Evolutionary conservation across 2,888 invertebrate genomes (phyloP).

Genomic region (Stomorhina lunata): DNA sequence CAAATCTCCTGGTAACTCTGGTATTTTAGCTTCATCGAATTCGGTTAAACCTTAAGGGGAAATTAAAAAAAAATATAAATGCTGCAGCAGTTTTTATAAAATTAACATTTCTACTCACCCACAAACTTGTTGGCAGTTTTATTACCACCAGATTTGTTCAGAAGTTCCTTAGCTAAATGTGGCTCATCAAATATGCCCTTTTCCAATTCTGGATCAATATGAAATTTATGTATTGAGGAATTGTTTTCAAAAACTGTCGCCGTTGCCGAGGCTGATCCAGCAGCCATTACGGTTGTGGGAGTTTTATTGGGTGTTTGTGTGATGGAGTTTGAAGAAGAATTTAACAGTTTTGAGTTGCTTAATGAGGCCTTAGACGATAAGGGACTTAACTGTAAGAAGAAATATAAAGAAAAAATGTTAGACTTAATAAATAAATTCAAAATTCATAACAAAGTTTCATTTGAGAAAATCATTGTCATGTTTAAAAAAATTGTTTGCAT

Average conservation of each 20-base stretch:
- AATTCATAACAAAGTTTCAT: background rate
- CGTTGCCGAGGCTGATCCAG: constrained; percentile 42
- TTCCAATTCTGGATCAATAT: constrained; percentile 60
- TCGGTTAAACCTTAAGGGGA: constrained; percentile 69
- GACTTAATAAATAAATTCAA: background rate
- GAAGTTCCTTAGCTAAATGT: background rate
- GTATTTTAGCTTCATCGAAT: constrained; percentile 74
- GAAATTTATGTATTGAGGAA: constrained; percentile 56
- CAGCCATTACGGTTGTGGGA: constrained; percentile 37
- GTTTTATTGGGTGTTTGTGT: constrained; percentile 32
- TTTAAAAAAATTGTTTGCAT: constrained; percentile 33
- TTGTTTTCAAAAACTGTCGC: constrained; percentile 48
- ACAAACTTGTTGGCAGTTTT: constrained; percentile 61
- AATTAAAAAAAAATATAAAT: background rate
- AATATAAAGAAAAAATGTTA: no score
- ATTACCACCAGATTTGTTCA: constrained; percentile 55
- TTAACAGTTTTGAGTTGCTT: constrained; percentile 64
- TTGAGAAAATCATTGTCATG: constrained; percentile 67
- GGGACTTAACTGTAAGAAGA: constrained; percentile 73
- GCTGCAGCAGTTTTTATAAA: background rate
- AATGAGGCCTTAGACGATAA: constrained; percentile 69
- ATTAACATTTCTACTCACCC: constrained; percentile 44
- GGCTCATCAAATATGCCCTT: constrained; percentile 31
- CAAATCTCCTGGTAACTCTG: constrained; percentile 69
- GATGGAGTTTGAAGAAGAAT: constrained; percentile 12